Conservation (phyloP, 2,113 vertebrate genomes). For the Taxidea taxus region DNA sequence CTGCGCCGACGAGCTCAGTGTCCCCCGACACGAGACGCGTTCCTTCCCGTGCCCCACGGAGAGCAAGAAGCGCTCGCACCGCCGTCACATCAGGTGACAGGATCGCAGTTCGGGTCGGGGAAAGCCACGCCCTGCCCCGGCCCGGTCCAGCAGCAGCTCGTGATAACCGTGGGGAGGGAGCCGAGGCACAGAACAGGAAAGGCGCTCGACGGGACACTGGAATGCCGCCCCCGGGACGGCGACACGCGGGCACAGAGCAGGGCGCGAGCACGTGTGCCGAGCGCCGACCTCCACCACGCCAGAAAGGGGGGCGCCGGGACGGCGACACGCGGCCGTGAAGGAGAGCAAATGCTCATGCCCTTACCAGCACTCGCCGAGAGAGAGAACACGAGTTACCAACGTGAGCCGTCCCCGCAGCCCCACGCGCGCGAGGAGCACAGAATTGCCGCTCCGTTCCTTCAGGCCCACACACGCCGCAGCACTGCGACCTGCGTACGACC, state of each 20-base stretch:
- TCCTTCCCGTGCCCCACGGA: not conserved
- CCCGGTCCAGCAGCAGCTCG: not conserved
- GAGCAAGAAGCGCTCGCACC: not conserved
- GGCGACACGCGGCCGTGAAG: not conserved
- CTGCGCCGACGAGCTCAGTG: not conserved
- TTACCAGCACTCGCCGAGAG: too few species aligned
- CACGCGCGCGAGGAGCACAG: rapidly evolving
- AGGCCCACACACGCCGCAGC: rapidly evolving
- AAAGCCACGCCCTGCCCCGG: too few species aligned
- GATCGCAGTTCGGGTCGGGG: too few species aligned
- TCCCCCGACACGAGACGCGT: rapidly evolving
- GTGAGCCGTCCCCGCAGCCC: rapidly evolving
- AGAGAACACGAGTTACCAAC: rapidly evolving
- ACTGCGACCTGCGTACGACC: rapidly evolving
- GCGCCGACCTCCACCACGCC: rapidly evolving
- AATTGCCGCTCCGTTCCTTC: rapidly evolving
- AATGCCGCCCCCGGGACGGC: not conserved
- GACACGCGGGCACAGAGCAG: rapidly evolving
- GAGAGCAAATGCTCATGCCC: rapidly evolving
- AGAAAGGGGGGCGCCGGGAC: too few species aligned
- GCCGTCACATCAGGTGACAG: not conserved
- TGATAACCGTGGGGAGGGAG: too few species aligned
- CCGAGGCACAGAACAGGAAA: not conserved
- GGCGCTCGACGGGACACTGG: rapidly evolving
- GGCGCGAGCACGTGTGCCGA: rapidly evolving